Percentiles rank a stretch among this genome's conserved stretches.
Conservation (phyloP, 2,888 invertebrate species). For the Melieria omissa region DNA sequence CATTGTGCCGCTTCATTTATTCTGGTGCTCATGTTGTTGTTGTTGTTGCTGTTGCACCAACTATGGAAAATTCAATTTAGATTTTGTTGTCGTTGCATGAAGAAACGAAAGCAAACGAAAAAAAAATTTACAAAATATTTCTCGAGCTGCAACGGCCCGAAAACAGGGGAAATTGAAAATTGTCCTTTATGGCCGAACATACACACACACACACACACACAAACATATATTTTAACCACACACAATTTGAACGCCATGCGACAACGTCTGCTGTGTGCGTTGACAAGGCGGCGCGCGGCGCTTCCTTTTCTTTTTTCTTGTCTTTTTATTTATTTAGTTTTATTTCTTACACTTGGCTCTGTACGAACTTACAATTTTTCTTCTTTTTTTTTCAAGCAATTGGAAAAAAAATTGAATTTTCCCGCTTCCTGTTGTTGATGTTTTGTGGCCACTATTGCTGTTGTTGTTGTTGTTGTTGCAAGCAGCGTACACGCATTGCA, state of each 20-base stretch:
- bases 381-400: not conserved
- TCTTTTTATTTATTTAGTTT: not conserved
- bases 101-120: not conserved
- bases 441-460: no score
- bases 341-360: not conserved
- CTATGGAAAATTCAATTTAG: slow-evolving; percentile 27
- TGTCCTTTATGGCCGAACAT: not conserved
- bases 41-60: no score
- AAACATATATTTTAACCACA: no score
- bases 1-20: no score
- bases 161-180: slow-evolving; percentile 1
- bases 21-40: no score
- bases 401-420: slow-evolving; percentile 27
- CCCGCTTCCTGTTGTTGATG: not conserved
- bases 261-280: no score
- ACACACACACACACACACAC: no score
- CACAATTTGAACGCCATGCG: no score
- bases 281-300: not conserved
- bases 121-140: not conserved
- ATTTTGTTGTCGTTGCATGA: not conserved
- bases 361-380: not conserved
- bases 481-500: not conserved
- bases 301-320: not conserved
- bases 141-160: not conserved
- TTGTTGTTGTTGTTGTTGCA: no score